Conservation (phyloP, 23 tunicate genomes). For the Styela clava region DNA sequence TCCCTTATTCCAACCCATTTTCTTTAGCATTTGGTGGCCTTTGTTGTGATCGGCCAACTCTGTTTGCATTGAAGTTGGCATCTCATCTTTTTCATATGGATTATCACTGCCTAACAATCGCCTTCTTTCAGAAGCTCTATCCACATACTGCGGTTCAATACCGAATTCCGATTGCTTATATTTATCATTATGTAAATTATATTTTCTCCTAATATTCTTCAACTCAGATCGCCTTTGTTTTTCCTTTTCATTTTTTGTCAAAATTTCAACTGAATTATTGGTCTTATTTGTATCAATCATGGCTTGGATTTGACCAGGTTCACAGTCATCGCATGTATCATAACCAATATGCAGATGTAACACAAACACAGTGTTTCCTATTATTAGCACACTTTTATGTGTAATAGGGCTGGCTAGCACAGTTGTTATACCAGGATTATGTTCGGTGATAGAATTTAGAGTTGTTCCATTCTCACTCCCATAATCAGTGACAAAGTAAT, state of each 20-base stretch:
- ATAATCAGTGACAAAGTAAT: constrained; percentile 21
- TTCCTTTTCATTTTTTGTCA: not conserved
- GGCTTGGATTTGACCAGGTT: constrained; percentile 22
- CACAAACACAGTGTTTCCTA: constrained; percentile 3
- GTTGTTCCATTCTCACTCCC: constrained; percentile 23
- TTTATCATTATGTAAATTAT: constrained; percentile 11
- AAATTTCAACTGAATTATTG: not conserved
- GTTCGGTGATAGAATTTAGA: constrained; percentile 1
- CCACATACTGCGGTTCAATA: constrained; percentile 11
- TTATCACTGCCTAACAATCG: constrained; percentile 20
- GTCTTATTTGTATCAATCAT: not conserved
- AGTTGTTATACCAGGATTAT: constrained; percentile 11
- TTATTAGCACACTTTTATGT: constrained; percentile 22
- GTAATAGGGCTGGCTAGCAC: constrained; percentile 4
- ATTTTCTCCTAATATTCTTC: constrained; percentile 10
- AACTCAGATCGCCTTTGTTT: not conserved
- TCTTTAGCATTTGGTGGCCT: constrained; percentile 22
- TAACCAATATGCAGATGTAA: constrained; percentile 25
- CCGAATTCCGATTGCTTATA: not conserved
- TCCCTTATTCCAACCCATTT: constrained; percentile 32
- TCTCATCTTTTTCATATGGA: constrained; percentile 30
- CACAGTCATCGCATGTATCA: constrained; percentile 32
- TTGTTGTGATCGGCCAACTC: constrained; percentile 16
- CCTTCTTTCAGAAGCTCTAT: constrained; percentile 25
- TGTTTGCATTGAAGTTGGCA: constrained; percentile 20